Evolutionary conservation across 2,797 vertebrate species (phyloP), one percentile per base, ranked within the genome.

Genomic region (Staurois parvus): DNA sequence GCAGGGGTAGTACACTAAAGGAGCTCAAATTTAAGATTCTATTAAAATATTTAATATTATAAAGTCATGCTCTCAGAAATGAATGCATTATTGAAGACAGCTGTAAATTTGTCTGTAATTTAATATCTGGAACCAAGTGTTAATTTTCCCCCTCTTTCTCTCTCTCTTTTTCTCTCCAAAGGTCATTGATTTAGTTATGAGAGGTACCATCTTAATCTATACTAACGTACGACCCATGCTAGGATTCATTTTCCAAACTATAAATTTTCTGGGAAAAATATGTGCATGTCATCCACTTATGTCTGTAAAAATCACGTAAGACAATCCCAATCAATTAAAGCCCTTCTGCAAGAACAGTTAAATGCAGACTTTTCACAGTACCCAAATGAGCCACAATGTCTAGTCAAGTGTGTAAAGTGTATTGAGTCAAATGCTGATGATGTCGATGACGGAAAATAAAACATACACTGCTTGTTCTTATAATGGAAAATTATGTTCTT

Each of bases 41-140:
- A 69, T 70, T 74, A 37, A 73, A 85, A 85, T 74, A 52, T 64
- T 72, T 79, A 74, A 66, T 79, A 80, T 79, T 67, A 79, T 64
- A 80, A 67, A 74, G 70, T 52, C 52, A 67, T 73, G 73, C 59
- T 72, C 59, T 52, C 32, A 59, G 59, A 85, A 72, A 37, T 42
- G 67, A 74, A 80, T 79, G 76, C 70, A 85, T 67, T 79, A 85
- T 67, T 79, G 45, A 85, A 79, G 59, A 74, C 70, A 79, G 40
- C 69, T 56, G 52, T 79, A 66, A 79, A 64, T 62, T 30, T 72
- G 28, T 62, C 69, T 66, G 52, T 79, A 79, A 79, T 85, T 85
- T 73, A 85, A 74, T 85, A 85, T 74, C 76, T 80, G 59, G 76
- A 72, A 85, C 34, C 42, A 42, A 74, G 76, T 56, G 40, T 29